These are phyloP conservation scores for Cotesia chilonis DNA, from an alignment of 1,140 invertebrate species.

Conservation along the genomic window DNA sequence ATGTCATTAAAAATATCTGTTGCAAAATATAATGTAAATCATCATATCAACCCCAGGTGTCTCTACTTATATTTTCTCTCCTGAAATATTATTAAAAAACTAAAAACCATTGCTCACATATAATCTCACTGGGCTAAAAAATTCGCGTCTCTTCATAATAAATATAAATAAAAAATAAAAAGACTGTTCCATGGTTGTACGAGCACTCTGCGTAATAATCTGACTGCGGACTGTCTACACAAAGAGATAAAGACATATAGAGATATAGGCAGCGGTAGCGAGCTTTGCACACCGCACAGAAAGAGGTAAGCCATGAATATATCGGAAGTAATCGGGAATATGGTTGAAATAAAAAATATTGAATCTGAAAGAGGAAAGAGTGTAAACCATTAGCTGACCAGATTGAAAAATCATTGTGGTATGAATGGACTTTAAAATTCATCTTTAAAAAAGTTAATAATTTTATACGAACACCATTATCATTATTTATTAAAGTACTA, in stretches of 20 bases:
- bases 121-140: neutral
- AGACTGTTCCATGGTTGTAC: constrained; percentile 19
- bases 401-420: neutral
- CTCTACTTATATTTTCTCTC: no score
- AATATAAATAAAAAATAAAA: constrained; percentile 12
- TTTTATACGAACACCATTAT: neutral
- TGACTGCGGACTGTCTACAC: constrained; percentile 20
- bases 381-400: constrained; percentile 6
- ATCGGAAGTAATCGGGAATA: constrained; percentile 27
- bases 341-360: neutral
- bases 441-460: no score
- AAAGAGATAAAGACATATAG: constrained; percentile 19
- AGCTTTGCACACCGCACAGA: neutral
- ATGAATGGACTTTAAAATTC: constrained; percentile 3
- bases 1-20: no score
- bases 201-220: constrained; percentile 33
- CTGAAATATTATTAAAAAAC: no score
- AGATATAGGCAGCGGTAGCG: neutral
- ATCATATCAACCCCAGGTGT: no score
- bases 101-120: no score
- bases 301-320: constrained; percentile 12
- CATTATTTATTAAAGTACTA: no score
- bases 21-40: no score
- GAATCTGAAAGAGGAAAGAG: neutral
- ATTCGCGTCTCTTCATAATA: neutral